These are phyloP conservation scores for Oppia nitens DNA, from an alignment of 1,140 invertebrate genomes.

Conservation along the genomic window DNA sequence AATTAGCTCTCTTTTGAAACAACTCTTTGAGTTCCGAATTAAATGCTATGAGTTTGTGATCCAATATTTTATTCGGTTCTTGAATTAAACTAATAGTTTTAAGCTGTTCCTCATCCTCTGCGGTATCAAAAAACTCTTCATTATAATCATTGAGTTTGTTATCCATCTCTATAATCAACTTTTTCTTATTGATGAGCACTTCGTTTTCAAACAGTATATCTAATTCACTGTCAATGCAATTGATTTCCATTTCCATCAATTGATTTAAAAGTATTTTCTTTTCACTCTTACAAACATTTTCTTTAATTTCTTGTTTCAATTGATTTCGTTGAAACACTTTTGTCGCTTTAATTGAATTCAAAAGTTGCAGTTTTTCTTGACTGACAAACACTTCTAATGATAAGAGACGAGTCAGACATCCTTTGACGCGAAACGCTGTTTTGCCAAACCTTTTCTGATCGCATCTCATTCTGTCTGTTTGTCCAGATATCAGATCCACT, in stretches of 20 bases:
- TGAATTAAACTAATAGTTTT: constrained; percentile 14
- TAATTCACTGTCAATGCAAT: constrained; percentile 25
- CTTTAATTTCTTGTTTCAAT: constrained; percentile 27
- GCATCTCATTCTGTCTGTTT: constrained; percentile 26
- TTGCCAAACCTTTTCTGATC: constrained; percentile 29
- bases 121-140: constrained; percentile 30
- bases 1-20: constrained; percentile 24
- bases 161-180: constrained; percentile 23
- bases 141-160: constrained; percentile 25
- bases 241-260: constrained; percentile 26
- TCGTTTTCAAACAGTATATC: constrained; percentile 28
- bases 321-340: constrained; percentile 29
- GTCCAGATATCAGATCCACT: constrained; percentile 22
- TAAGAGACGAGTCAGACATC: constrained; percentile 24
- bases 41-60: constrained; percentile 19
- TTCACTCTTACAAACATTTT: constrained; percentile 17
- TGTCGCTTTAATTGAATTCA: constrained; percentile 26
- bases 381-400: constrained; percentile 26
- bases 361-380: constrained; percentile 27
- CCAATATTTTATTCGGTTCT: constrained; percentile 21
- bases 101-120: constrained; percentile 26
- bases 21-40: constrained; percentile 23
- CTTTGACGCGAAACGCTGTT: constrained; percentile 26
- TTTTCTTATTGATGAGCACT: constrained; percentile 23
- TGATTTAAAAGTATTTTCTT: constrained; percentile 23